These are phyloP conservation scores for Podotricha telesiphe DNA, from an alignment of 2,888 invertebrate genomes.

Conservation along the genomic window DNA sequence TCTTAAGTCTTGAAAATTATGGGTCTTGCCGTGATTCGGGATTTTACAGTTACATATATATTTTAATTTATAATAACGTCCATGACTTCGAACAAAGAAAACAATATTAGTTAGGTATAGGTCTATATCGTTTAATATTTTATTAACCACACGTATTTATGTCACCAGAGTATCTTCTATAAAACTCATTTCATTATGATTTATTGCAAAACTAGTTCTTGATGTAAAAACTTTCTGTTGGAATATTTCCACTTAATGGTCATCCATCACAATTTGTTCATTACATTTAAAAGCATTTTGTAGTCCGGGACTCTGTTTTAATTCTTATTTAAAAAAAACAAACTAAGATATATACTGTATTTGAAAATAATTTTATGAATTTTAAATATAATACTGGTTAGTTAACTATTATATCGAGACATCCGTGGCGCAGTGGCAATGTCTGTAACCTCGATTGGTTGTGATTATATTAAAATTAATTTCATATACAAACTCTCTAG, in stretches of 20 bases:
- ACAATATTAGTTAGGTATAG: no score
- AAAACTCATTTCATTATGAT: conserved; percentile 11
- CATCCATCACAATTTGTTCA: conserved; percentile 20
- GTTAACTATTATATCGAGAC: no score
- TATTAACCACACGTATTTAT: neutral
- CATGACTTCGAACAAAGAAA: no score
- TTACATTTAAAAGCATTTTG: conserved; percentile 14
- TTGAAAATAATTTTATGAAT: neutral
- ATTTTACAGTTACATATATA: no score
- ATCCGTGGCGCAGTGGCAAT: no score
- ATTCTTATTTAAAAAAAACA: neutral
- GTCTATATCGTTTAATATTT: neutral
- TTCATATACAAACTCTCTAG: no score
- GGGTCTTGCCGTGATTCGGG: no score
- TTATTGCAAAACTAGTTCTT: conserved; percentile 14
- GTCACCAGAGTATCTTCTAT: neutral
- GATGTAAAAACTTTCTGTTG: conserved; percentile 15
- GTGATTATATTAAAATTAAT: no score
- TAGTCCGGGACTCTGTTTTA: neutral
- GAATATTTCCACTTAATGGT: neutral
- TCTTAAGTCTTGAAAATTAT: no score
- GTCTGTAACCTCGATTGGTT: no score
- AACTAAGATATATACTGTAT: neutral
- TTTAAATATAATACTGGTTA: neutral
- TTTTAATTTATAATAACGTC: no score